These are phyloP conservation scores for Ctenosaura bakeri DNA, from an alignment of 2,797 vertebrate genomes.

Conservation along the genomic window DNA sequence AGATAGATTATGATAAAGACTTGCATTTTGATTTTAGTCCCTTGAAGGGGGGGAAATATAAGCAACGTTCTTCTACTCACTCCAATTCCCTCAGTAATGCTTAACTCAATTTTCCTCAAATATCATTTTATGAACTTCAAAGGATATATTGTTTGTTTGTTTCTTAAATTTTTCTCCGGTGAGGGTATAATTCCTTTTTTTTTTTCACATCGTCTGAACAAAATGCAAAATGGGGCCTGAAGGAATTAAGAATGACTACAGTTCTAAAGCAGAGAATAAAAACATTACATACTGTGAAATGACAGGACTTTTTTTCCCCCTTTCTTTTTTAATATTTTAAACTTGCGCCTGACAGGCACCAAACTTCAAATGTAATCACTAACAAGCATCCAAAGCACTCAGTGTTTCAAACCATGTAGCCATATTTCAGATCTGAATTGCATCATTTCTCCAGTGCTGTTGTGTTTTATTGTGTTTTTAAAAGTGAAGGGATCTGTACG, in stretches of 20 bases:
- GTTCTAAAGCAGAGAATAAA: conserved; percentile 56
- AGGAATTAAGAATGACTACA: conserved; percentile 62
- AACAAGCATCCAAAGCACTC: conserved; percentile 49
- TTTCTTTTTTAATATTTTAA: conserved; percentile 52
- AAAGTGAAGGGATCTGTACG: conserved; percentile 55
- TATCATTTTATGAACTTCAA: conserved; percentile 63
- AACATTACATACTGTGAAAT: conserved; percentile 60
- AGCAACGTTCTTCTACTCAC: neutral
- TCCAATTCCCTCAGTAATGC: conserved; percentile 37
- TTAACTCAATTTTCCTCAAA: conserved; percentile 50
- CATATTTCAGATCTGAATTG: conserved; percentile 52
- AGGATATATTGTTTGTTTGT: conserved; percentile 46
- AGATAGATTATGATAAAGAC: conserved; percentile 12
- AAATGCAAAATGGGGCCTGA: conserved; percentile 40
- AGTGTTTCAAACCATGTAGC: conserved; percentile 44
- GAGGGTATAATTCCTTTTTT: conserved; percentile 53
- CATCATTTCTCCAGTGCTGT: conserved; percentile 33
- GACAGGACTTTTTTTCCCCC: conserved; percentile 22
- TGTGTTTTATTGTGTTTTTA: conserved; percentile 61
- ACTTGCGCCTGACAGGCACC: conserved; percentile 60
- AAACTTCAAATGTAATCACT: conserved; percentile 67
- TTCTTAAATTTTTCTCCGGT: conserved; percentile 29
- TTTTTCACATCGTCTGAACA: conserved; percentile 50
- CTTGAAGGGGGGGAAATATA: conserved; percentile 35
- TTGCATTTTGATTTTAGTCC: conserved; percentile 38